Evolutionary conservation across 92 coral and sea anemone species (phyloP), one percentile per base, ranked within the genome.

Genomic region (Parazoanthus darwini): DNA sequence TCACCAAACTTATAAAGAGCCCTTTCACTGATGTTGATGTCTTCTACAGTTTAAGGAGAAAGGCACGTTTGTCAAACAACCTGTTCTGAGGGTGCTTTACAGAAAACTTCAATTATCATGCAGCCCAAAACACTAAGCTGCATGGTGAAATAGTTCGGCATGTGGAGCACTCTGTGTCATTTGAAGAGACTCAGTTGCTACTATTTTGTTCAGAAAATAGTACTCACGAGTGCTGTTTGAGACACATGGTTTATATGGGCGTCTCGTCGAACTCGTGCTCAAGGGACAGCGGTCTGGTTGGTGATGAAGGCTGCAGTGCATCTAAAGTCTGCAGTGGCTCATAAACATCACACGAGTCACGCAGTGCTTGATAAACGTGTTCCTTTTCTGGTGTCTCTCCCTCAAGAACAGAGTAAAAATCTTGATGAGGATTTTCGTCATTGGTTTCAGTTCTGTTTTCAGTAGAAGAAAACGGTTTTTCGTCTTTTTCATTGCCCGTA

Each of bases 231-330:
- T 11, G 70, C 18, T 63, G 26, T 63, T 26, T 7, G 5, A 3
- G 26, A 20, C 70, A 63, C 70, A 8, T 63, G 59, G 14, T 63
- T 63, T 81, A 82, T 6, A 82, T 42, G 14, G 86, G 74, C 29
- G 74, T 82, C 33, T 82, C 86, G 10, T 67, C 76, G 29, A 82
- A 82, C 29, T 82, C 86, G 9, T 82, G 54, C 58, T 82, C 86
- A 6, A 59, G 9, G 5, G 86, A 82, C 15, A 8, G 33, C 74
- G 86, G 74, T 82, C 46, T 29, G 6, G 56, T 5, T 2, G 74
- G 74, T 35, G 36, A 20, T 5, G 86, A 66, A 35, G 85, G 59
- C 18, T 26, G 18, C 50, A 39, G 25, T 65, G 54, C 18, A 14
- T 20, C 76, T 37, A 43, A 8, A 15, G 36, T 39, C 9, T 82